A percentile compares a stretch with the other conserved stretches of the same genome.
These are phyloP conservation scores for Arion vulgaris DNA, from an alignment of 1,140 invertebrate genomes.

Conservation along the genomic window DNA sequence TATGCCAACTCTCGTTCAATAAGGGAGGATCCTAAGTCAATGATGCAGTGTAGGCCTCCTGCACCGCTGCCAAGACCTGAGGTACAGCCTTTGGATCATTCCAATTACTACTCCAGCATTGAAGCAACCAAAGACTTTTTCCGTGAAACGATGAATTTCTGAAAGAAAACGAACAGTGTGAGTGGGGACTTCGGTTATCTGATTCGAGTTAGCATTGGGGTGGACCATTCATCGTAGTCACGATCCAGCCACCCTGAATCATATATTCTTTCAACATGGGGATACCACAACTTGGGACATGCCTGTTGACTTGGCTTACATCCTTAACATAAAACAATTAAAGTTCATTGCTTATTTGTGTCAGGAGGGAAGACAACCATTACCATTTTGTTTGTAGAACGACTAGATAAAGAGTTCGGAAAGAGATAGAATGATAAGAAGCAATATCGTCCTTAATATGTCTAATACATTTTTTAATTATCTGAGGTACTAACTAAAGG, in stretches of 20 bases:
- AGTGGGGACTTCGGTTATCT: conserved; percentile 9
- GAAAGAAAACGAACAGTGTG: conserved; percentile 22
- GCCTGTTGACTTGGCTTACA: not conserved
- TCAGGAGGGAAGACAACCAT: not conserved
- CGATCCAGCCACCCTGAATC: not conserved
- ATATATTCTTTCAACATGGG: conserved; percentile 13
- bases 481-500: not conserved
- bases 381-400: not conserved
- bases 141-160: conserved; percentile 1
- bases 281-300: conserved; percentile 19
- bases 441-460: not conserved
- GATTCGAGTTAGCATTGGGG: conserved; percentile 13
- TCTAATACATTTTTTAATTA: not conserved
- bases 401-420: not conserved
- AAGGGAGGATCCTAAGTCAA: not conserved
- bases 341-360: conserved; percentile 7
- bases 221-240: conserved; percentile 29
- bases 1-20: too few species aligned
- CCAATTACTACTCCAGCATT: conserved; percentile 12
- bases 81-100: not conserved
- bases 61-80: not conserved
- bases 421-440: not conserved
- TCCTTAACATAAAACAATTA: not conserved
- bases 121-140: conserved; percentile 29
- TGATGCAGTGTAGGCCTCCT: conserved; percentile 14